phyloP scores from a whole-genome alignment of 1,140 invertebrate genomes.

The Propsilocerus akamusi region DNA sequence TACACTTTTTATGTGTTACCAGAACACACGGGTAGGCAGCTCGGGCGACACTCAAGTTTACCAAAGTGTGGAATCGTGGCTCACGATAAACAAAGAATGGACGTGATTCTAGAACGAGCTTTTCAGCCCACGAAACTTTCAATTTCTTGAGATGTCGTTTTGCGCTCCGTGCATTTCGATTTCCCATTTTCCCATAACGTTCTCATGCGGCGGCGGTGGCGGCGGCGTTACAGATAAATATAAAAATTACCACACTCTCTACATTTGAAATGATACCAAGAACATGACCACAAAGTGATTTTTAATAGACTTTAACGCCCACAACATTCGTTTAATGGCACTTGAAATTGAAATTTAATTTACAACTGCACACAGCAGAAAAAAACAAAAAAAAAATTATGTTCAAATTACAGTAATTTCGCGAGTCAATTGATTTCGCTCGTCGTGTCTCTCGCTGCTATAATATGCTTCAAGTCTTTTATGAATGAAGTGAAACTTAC shows the following conservation, averaged over 20 bases:
- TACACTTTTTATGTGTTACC: no score
- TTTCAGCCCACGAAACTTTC: no score
- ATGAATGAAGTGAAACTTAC: neutral
- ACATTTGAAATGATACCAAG: neutral
- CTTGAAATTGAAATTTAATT: neutral
- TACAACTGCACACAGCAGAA: neutral
- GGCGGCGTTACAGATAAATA: no score
- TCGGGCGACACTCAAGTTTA: no score
- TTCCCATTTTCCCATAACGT: no score
- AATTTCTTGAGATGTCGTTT: no score
- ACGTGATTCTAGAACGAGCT: no score
- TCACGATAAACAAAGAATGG: no score
- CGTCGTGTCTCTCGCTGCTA: neutral
- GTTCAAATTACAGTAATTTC: conserved; percentile 1
- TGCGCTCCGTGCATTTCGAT: no score
- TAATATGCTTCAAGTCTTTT: neutral
- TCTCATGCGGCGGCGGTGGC: no score
- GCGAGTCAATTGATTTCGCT: neutral
- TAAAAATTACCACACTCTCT: neutral
- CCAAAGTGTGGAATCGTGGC: no score
- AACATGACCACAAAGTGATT: conserved; percentile 2
- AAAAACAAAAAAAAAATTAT: neutral
- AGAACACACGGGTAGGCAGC: no score
- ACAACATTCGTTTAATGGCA: neutral
- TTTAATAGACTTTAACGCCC: conserved; percentile 2